Conservation (phyloP, 1,140 invertebrate genomes). For the Achroia grisella region DNA sequence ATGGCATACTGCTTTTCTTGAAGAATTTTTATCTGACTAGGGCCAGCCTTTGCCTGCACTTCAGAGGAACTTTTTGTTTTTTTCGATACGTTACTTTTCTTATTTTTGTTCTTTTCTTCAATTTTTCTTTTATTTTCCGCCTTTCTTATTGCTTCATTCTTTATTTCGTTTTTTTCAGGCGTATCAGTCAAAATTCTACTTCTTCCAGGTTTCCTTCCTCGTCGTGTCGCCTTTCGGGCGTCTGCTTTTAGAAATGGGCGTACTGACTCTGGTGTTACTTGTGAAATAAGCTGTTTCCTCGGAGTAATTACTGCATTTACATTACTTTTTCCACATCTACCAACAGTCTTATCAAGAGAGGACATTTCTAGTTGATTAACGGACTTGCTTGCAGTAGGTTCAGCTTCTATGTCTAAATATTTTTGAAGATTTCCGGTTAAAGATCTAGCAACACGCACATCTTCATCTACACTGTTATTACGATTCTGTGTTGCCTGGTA, state of each 20-base stretch:
- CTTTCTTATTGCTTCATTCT: background rate
- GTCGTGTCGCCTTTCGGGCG: background rate
- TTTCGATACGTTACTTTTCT: background rate
- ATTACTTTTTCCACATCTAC: background rate
- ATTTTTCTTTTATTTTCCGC: background rate
- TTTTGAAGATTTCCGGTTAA: no score
- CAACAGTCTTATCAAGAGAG: no score
- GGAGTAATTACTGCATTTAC: background rate
- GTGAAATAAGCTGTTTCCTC: background rate
- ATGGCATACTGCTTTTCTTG: background rate
- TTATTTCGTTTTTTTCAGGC: background rate
- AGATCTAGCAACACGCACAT: background rate
- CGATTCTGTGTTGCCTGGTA: background rate
- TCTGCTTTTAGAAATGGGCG: background rate
- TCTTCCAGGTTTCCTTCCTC: background rate
- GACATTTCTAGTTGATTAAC: no score
- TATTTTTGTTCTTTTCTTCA: slow-evolving; percentile 3
- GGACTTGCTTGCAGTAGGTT: background rate
- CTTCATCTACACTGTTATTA: background rate
- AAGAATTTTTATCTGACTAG: background rate
- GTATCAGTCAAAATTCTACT: background rate
- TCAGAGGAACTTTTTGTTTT: background rate
- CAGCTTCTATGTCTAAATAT: background rate
- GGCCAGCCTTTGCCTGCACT: background rate
- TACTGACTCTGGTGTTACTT: background rate